Conservation (phyloP, 2,888 invertebrate species). For the Dynastes tityus region DNA sequence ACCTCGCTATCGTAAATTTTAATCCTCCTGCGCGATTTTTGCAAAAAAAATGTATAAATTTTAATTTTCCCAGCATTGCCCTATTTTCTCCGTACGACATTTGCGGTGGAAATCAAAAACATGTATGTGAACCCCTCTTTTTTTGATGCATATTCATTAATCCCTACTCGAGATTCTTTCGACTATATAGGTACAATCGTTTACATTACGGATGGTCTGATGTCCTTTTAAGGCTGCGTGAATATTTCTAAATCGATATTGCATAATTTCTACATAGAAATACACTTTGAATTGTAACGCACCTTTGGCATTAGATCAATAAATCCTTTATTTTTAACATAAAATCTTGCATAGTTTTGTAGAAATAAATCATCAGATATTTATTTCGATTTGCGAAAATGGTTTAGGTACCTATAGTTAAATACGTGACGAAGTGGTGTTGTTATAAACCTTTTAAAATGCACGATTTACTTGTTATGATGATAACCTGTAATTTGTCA, state of each 20-base stretch:
- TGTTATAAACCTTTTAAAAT: too few species aligned
- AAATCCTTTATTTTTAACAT: too few species aligned
- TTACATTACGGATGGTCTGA: background rate
- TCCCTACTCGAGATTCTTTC: background rate
- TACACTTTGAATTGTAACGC: too few species aligned
- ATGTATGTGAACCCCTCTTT: conserved; percentile 33
- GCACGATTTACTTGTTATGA: too few species aligned
- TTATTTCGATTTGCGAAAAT: too few species aligned
- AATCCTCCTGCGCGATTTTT: conserved; percentile 12
- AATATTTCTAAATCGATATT: background rate
- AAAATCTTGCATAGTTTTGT: too few species aligned
- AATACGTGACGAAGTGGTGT: too few species aligned
- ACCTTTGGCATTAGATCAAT: too few species aligned
- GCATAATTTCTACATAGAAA: too few species aligned
- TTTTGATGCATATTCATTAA: conserved; percentile 44
- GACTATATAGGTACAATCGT: background rate
- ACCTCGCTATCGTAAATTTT: conserved; percentile 13
- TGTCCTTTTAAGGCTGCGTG: background rate
- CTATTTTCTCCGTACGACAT: background rate
- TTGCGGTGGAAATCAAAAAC: conserved; percentile 35
- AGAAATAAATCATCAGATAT: too few species aligned
- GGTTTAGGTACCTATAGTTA: too few species aligned
- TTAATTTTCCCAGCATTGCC: conserved; percentile 20
- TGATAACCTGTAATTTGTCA: too few species aligned
- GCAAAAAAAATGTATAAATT: conserved; percentile 37